These are phyloP conservation scores for Galaxias olidus DNA, from an alignment of 2,797 vertebrate species.

Conservation along the genomic window DNA sequence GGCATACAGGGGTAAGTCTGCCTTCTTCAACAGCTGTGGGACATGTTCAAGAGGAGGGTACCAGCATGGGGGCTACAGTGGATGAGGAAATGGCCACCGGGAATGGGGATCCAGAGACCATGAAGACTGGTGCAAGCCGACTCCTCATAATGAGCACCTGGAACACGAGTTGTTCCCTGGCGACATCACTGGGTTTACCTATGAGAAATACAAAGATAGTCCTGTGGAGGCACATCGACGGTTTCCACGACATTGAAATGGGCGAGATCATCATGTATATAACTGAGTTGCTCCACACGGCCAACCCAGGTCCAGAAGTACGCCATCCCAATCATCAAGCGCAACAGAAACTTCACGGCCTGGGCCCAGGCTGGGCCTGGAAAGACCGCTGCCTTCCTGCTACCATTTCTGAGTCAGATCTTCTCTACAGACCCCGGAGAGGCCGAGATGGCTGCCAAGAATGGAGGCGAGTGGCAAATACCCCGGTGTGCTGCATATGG, in stretches of 20 bases:
- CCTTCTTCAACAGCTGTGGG: conserved; percentile 90
- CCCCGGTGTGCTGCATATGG: too few relatives aligned
- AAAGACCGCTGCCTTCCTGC: conserved; percentile 95
- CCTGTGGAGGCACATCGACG: conserved; percentile 98
- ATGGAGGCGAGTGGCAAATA: conserved; percentile 86
- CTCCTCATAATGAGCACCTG: conserved; percentile 88
- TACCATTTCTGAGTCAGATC: conserved; percentile 97
- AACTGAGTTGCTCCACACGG: conserved; percentile 88
- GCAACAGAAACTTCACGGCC: conserved; percentile 98
- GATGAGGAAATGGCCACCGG: conserved; percentile 90
- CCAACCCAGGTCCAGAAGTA: conserved; percentile 98
- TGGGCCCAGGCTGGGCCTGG: conserved; percentile 98
- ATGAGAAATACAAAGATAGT: conserved; percentile 99
- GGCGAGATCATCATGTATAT: conserved; percentile 97
- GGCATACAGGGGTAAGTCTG: conserved; percentile 83
- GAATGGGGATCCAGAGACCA: conserved; percentile 88
- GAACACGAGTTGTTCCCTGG: conserved; percentile 93
- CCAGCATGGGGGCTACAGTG: conserved; percentile 78
- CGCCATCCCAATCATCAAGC: conserved; percentile 97
- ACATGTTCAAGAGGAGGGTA: conserved; percentile 87
- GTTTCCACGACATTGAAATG: conserved; percentile 96
- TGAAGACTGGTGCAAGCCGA: conserved; percentile 97
- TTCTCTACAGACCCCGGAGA: conserved; percentile 94
- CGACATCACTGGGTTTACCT: conserved; percentile 98
- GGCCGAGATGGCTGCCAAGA: conserved; percentile 87